Evolutionary conservation across 1,140 invertebrate species (phyloP).

Genomic region (Cotesia typhae): DNA sequence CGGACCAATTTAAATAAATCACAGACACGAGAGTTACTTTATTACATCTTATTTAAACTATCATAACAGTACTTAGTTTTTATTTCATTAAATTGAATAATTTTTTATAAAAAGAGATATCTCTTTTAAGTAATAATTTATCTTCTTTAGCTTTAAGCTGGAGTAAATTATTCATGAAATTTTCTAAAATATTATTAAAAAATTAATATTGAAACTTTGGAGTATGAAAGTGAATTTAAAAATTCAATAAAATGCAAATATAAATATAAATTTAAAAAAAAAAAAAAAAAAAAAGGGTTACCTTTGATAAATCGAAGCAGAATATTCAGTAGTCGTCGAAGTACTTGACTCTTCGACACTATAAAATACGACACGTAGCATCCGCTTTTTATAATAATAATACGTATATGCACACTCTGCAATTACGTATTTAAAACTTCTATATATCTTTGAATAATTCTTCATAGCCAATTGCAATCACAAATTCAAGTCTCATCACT

Average conservation of each 20-base stretch:
- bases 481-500: slow-evolving; percentile 12
- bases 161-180: no score
- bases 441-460: slow-evolving; percentile 23
- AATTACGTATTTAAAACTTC: slow-evolving; percentile 6
- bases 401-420: slow-evolving; percentile 18
- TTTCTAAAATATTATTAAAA: no score
- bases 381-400: not conserved
- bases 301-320: slow-evolving; percentile 21
- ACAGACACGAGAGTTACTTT: not conserved
- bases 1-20: slow-evolving; percentile 17
- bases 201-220: not conserved
- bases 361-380: not conserved
- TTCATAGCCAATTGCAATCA: slow-evolving; percentile 24
- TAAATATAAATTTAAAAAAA: not conserved
- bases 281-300: not conserved
- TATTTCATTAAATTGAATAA: not conserved
- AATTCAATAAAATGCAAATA: not conserved
- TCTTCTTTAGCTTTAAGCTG: no score
- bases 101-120: not conserved
- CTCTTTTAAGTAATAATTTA: no score
- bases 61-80: no score
- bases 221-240: not conserved
- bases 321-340: slow-evolving; percentile 9
- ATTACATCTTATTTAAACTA: slow-evolving; percentile 10
- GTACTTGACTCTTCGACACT: slow-evolving; percentile 16